Evolutionary conservation across 2,888 invertebrate species (phyloP), one percentile per base, ranked within the genome.

Genomic region (Noctua fimbriata): DNA sequence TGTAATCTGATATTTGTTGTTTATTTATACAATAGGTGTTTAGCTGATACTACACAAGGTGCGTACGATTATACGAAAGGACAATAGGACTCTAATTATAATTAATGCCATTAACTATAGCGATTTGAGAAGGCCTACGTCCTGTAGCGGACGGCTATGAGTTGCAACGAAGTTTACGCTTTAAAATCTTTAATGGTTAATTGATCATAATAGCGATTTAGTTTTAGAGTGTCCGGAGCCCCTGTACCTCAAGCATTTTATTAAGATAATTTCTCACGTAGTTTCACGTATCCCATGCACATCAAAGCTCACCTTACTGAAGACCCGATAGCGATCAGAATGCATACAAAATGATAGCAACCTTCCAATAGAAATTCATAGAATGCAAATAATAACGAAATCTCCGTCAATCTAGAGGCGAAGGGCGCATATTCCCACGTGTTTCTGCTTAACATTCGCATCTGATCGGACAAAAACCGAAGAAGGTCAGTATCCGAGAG

Each of bases 391-490:
- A 95, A 94, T 95, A 84, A 89, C 65, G 93, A 92, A 93, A 92
- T 94, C 83, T 90, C 85, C 92, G 92, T 92, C 87, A 93, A 94
- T 94, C 93, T 90, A 89, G 81, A 89, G 81, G 73, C 89, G 87
- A 87, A 91, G 89, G 90, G 92, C 91, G 87, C 92, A 86, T 90
- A 93, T 96, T 96, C 96, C 95, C 96, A 97, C 96, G 96, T 97
- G 96, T 95, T 94, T 92, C 94, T 93, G 93, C 94, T 95, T 94
- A 93, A 94, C 91, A 92, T 94, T 94, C 92, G 94, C 94, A 95
- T 95, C 93, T 94, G 95, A 95, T 95, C 89, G 88, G 90, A 91
- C 94, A 96, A 96, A 96, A 95, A 95, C 93, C 80, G 92, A 94
- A 94, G 92, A 94, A 95, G 96, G 96, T 96, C 96, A 96, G 95